These are phyloP conservation scores for Microplitis demolitor DNA, from an alignment of 1,140 invertebrate genomes.

Conservation along the genomic window DNA sequence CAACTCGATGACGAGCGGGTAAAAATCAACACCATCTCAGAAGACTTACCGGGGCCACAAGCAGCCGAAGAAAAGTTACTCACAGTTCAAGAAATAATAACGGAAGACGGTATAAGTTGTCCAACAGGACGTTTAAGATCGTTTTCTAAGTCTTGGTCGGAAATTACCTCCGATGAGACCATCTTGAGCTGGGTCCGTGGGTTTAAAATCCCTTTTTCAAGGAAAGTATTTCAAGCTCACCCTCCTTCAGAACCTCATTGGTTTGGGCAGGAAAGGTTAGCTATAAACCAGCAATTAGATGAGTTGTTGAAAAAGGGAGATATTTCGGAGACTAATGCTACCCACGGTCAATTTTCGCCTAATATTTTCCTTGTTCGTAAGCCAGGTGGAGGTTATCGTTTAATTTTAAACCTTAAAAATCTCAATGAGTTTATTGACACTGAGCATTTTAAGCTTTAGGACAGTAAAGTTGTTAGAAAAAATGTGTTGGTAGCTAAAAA, in stretches of 20 bases:
- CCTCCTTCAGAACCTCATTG: constrained; percentile 6
- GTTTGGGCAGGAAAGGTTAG: neutral
- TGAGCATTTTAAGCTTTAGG: constrained; percentile 11
- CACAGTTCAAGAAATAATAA: neutral
- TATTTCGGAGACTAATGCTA: neutral
- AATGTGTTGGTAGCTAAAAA: constrained; percentile 12
- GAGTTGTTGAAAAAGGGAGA: constrained; percentile 5
- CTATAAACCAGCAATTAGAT: neutral
- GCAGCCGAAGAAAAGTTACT: neutral
- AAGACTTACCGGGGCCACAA: neutral
- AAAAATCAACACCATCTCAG: neutral
- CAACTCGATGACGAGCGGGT: constrained; percentile 7
- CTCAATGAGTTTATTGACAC: constrained; percentile 7
- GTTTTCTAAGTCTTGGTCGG: neutral
- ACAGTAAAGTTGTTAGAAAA: neutral
- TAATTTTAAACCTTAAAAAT: constrained; percentile 15
- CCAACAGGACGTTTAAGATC: neutral
- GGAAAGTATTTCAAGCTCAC: neutral
- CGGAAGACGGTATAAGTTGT: neutral
- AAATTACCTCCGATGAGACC: constrained; percentile 14
- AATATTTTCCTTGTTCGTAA: constrained; percentile 18
- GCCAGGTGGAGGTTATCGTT: constrained; percentile 1
- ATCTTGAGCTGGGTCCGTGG: constrained; percentile 19
- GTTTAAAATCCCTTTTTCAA: constrained; percentile 5
- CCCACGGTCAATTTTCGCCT: constrained; percentile 4